These are phyloP conservation scores for Thereva nobilitata DNA, from an alignment of 2,888 invertebrate species.

Conservation along the genomic window DNA sequence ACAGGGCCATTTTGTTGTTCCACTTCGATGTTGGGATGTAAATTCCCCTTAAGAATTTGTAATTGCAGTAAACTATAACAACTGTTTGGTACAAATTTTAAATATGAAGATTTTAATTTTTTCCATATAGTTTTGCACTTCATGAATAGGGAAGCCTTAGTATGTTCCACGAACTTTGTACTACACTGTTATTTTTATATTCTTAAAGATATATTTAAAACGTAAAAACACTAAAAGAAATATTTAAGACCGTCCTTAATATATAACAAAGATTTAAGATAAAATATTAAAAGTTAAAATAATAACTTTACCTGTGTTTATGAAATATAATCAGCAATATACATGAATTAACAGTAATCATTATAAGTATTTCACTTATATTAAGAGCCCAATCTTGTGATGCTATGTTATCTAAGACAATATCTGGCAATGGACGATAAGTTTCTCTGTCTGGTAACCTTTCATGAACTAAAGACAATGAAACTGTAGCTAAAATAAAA, in stretches of 20 bases:
- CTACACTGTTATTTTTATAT: too few relatives aligned
- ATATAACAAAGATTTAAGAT: not conserved
- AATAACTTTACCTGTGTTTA: conserved; percentile 69
- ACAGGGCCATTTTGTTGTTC: too few relatives aligned
- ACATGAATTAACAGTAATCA: conserved; percentile 76
- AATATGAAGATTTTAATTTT: too few relatives aligned
- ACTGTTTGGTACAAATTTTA: too few relatives aligned
- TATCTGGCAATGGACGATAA: conserved; percentile 80
- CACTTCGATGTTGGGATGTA: too few relatives aligned
- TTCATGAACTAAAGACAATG: conserved; percentile 85
- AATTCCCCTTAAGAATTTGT: too few relatives aligned
- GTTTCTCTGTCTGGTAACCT: conserved; percentile 76
- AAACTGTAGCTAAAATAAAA: conserved; percentile 69
- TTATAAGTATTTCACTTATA: conserved; percentile 85
- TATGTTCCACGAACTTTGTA: too few relatives aligned
- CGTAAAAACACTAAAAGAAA: too few relatives aligned
- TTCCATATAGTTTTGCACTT: too few relatives aligned
- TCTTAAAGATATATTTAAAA: too few relatives aligned
- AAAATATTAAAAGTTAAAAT: conserved; percentile 48
- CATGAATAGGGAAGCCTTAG: too few relatives aligned
- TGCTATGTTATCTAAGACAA: conserved; percentile 76
- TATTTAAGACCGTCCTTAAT: not conserved
- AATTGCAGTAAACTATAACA: too few relatives aligned
- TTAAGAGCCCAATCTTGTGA: conserved; percentile 79
- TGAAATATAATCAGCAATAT: conserved; percentile 80